A percentile compares a stretch with the other conserved stretches of the same genome.
Conservation (phyloP, 1,140 invertebrate species). For the Zophobas morio region DNA sequence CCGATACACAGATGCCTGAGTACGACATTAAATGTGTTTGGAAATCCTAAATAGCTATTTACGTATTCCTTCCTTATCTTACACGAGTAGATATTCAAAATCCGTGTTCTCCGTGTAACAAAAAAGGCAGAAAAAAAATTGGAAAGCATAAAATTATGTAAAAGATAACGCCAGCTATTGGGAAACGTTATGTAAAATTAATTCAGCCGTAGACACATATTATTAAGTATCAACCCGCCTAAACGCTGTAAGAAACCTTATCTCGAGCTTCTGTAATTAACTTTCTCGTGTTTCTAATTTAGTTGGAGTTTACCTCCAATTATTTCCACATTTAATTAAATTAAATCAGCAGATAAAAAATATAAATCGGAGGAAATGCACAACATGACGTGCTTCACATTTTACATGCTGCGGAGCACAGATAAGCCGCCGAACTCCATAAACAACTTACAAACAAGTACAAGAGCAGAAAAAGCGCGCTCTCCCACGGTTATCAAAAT, state of each 20-base stretch:
- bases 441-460: conserved; percentile 33
- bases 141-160: conserved; percentile 28
- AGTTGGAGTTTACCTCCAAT: conserved; percentile 40
- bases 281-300: conserved; percentile 43
- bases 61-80: conserved; percentile 15
- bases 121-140: not conserved
- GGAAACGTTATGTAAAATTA: conserved; percentile 37
- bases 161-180: conserved; percentile 33
- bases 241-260: conserved; percentile 42
- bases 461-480: conserved; percentile 11
- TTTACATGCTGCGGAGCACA: not conserved
- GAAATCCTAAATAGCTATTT: conserved; percentile 25
- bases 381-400: conserved; percentile 31
- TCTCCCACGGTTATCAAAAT: conserved; percentile 49
- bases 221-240: conserved; percentile 41
- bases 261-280: conserved; percentile 35
- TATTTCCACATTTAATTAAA: conserved; percentile 41
- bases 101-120: conserved; percentile 18
- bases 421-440: conserved; percentile 26
- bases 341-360: conserved; percentile 23
- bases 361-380: not conserved
- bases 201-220: conserved; percentile 31
- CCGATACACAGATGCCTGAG: conserved; percentile 22
- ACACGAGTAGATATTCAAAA: conserved; percentile 23
- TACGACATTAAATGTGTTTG: conserved; percentile 17